Evolutionary conservation across 2,888 invertebrate species (phyloP).

Genomic region (Timandra comae): DNA sequence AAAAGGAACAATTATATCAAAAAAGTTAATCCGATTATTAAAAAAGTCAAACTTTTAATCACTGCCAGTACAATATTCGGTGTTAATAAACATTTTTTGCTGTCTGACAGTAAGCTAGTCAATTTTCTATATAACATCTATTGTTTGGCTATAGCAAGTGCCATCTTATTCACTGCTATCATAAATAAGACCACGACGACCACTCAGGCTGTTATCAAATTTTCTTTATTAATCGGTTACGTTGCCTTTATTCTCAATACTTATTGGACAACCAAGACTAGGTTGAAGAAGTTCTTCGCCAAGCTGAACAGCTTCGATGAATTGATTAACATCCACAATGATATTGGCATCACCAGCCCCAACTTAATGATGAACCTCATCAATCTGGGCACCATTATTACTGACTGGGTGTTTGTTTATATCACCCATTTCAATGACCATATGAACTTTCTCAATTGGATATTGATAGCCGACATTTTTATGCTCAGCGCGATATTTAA

Average conservation of each 20-base stretch:
- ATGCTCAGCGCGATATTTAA: no score
- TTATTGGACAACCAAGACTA: slow-evolving; percentile 26
- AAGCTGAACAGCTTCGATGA: slow-evolving; percentile 37
- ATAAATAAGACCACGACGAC: slow-evolving; percentile 29
- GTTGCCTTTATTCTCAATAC: slow-evolving; percentile 27
- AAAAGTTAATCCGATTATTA: no score
- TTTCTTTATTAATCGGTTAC: slow-evolving; percentile 24
- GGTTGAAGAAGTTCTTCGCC: slow-evolving; percentile 27
- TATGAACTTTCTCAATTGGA: no score
- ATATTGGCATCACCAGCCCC: slow-evolving; percentile 22
- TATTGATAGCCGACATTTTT: no score
- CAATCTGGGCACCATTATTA: slow-evolving; percentile 3
- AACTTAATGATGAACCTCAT: slow-evolving; percentile 14
- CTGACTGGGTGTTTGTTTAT: no score
- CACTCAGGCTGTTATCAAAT: no score
- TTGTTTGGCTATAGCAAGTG: neutral
- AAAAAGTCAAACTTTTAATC: no score
- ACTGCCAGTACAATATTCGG: neutral
- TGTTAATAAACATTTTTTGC: slow-evolving; percentile 1
- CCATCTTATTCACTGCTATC: slow-evolving; percentile 20
- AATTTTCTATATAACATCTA: slow-evolving; percentile 10
- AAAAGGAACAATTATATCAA: no score
- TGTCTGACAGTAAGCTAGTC: slow-evolving; percentile 3
- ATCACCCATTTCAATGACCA: no score
- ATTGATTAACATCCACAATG: slow-evolving; percentile 34